Base-by-base conservation (phyloP, 2,797 vertebrate species). In the Lindbergichthys nudifrons region DNA sequence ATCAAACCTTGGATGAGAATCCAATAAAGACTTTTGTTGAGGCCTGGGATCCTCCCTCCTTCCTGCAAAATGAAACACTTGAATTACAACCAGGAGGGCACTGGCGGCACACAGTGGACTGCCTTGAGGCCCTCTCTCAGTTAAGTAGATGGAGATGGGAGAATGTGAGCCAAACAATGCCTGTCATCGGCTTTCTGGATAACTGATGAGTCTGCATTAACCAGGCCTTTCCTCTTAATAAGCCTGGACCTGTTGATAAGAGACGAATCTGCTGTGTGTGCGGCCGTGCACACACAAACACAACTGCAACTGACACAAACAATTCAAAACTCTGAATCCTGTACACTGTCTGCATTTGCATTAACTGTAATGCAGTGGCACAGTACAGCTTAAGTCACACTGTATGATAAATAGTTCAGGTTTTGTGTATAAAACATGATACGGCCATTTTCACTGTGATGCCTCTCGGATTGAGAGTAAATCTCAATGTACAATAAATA, bases 151-250 rank as follows among this genome's bases (percentile, higher is more conserved):
- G 73, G 75, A 78, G 45, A 75, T 54, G 23, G 41, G 54, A 70
- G 60, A 15, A 19, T 39, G 30, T 26, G 77, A 83, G 85, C 85
- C 84, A 88, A 84, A 79, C 57, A 13, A 9, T 64, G 57, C 8
- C 69, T 71, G 70, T 80, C 58, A 69, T 53, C 18, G 52, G 47
- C 82, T 50, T 80, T 85, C 64, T 15, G 56, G 73, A 84, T 65
- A 91, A 87, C 64, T 64, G 86, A 87, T 89, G 86, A 90, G 54
- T 80, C 73, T 66, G 82, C 85, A 81, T 36, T 26, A 61, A 60
- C 64, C 67, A 26, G 60, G 43, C 65, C 57, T 73, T 66, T 65
- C 53, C 30, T 56, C 50, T 41, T 68, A 81, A 85, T 65, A 70
- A 82, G 65, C 26, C 8, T 47, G 26, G 26, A 64, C 56, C 50